phyloP scores from a whole-genome alignment of 2,888 invertebrate species.

The Caprella mutica region DNA sequence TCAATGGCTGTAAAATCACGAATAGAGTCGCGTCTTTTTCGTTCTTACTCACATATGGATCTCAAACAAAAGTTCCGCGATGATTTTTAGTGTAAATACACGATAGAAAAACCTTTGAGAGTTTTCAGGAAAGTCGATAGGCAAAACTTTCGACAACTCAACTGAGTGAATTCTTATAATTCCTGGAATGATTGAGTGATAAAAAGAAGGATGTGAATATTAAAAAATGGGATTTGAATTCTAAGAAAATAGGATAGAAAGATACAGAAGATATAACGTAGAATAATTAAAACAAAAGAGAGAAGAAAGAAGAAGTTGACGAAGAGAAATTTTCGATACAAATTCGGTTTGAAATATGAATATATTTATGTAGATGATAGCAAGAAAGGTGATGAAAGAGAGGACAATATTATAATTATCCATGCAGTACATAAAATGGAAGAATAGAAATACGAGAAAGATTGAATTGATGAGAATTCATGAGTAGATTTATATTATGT shows the following conservation, averaged over 20 bases:
- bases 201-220: background rate
- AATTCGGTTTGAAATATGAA: background rate
- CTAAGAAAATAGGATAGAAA: background rate
- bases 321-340: background rate
- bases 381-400: background rate
- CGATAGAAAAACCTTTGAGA: too few species aligned
- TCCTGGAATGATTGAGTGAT: background rate
- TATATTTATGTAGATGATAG: background rate
- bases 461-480: background rate
- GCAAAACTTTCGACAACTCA: too few species aligned
- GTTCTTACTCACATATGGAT: too few species aligned
- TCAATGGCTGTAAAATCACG: too few species aligned
- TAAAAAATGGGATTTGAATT: background rate
- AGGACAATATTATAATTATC: background rate
- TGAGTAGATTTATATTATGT: background rate
- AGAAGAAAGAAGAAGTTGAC: background rate
- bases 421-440: background rate
- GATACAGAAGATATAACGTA: background rate
- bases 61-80: too few species aligned
- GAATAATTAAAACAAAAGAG: background rate
- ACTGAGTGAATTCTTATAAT: too few species aligned
- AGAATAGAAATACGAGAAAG: background rate
- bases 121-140: too few species aligned
- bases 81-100: too few species aligned
- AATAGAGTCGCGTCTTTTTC: too few species aligned